Evolutionary conservation across 2,113 vertebrate species (phyloP), one percentile per base, ranked within the genome.

Genomic region (Myotis lucifugus): DNA sequence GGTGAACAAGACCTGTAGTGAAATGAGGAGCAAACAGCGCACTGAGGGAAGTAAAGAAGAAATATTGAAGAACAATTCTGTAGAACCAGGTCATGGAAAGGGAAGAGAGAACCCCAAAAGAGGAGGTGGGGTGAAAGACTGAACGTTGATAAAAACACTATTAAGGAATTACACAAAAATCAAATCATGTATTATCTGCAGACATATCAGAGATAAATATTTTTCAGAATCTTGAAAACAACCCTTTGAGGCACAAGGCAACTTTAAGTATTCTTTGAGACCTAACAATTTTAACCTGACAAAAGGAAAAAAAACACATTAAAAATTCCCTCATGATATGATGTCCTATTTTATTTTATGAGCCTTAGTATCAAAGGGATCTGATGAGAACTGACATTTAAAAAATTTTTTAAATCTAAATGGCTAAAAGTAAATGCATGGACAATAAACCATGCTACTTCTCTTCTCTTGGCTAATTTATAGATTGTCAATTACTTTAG

Each of bases 141-240:
- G 42, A 83, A 23, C 70, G 23, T 25, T 70, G 21, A 50, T 50
- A 42, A 69, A 46, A 91, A 67, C 74, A 48, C 25, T n/a, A 52
- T 14, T 77, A 95, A 73, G 4, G 11, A 88, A 76, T 74, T 48
- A 42, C 7, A 4, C 52, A 4, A 69, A 69, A 46, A n/a, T 54
- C 23, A 54, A 54, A 59, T 66, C 8, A 32, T 50, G 0, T 19
- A 5, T 73, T 77, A 6, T 78, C 27, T 81, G 3, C 87, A 79
- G 23, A 34, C 12, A 72, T 73, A 34, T 32, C 52, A 85, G 50
- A 91, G 52, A 32, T 34, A 67, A 88, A 40, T 73, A 64, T 40
- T 34, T 96, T 85, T 79, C 25, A 84, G 25, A 83, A 14, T 94
- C 50, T 73, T 89, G 37, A 83, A 77, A 59, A 87, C 18, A 92